Conservation (phyloP, 2,113 vertebrate species). For the Brienomyrus longianalis region DNA sequence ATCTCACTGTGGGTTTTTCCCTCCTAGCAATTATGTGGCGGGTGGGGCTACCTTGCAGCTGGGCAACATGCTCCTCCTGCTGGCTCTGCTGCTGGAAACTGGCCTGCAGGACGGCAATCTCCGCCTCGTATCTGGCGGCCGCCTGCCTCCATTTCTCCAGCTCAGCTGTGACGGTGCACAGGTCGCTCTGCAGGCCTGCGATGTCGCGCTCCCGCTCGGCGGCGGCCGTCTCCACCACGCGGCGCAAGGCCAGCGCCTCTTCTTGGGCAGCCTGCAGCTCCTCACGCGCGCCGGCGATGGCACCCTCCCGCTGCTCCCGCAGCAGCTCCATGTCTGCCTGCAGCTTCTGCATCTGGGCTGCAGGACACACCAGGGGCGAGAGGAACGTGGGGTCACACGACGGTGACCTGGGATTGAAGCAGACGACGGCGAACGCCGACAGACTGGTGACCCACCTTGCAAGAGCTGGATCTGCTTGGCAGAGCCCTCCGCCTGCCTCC, state of each 20-base stretch:
- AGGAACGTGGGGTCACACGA: not conserved
- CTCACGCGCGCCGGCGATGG: slow-evolving; percentile 75
- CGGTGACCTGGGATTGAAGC: not conserved
- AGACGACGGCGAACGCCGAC: not conserved
- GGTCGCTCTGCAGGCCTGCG: slow-evolving; percentile 71
- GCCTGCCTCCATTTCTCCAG: slow-evolving; percentile 79
- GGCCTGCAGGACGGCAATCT: slow-evolving; percentile 76
- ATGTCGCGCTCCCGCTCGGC: slow-evolving; percentile 78
- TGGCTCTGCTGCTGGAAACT: slow-evolving; percentile 72
- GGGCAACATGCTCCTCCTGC: slow-evolving; percentile 63
- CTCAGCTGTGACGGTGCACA: slow-evolving; percentile 67
- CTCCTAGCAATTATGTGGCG: not conserved
- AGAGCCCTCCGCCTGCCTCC: slow-evolving; percentile 81
- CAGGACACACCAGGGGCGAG: not conserved
- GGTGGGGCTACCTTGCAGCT: slow-evolving; percentile 67
- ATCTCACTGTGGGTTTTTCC: not conserved
- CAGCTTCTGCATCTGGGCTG: slow-evolving; percentile 68
- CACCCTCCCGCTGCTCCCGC: slow-evolving; percentile 81
- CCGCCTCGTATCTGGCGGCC: slow-evolving; percentile 77
- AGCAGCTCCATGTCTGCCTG: slow-evolving; percentile 84
- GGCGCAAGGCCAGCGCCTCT: slow-evolving; percentile 80
- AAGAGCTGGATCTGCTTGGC: slow-evolving; percentile 90
- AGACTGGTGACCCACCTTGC: slow-evolving; percentile 68
- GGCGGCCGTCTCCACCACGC: slow-evolving; percentile 73
- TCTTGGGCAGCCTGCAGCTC: slow-evolving; percentile 82